Evolutionary conservation across 1,140 invertebrate species (phyloP).

Genomic region (Drosophila lacertosa): DNA sequence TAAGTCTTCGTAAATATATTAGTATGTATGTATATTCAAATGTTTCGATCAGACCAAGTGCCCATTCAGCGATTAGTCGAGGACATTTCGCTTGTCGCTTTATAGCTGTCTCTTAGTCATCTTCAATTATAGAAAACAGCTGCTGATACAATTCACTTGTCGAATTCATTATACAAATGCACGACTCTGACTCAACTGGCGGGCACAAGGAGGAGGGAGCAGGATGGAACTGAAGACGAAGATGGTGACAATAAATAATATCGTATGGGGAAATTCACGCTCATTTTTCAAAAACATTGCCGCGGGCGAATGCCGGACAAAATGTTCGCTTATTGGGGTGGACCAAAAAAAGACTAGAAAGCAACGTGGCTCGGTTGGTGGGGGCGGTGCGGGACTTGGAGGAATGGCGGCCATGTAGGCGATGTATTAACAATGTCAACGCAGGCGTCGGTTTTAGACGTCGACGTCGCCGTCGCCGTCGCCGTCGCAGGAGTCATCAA

Average conservation of each 20-base stretch:
- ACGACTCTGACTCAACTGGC: conserved; percentile 1
- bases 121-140: conserved; percentile 52
- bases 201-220: not conserved
- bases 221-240: not conserved
- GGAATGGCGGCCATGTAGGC: conserved; percentile 13
- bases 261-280: conserved; percentile 65
- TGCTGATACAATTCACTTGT: conserved; percentile 45
- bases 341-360: too few relatives aligned
- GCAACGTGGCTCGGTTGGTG: not conserved
- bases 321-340: not conserved
- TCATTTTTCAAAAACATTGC: conserved; percentile 78
- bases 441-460: conserved; percentile 18
- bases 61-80: too few relatives aligned
- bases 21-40: too few relatives aligned
- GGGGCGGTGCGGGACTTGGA: not conserved
- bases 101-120: conserved; percentile 15
- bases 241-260: conserved; percentile 69
- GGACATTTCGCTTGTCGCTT: too few relatives aligned
- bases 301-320: conserved; percentile 29
- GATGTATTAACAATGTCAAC: conserved; percentile 48
- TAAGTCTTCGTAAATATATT: too few relatives aligned
- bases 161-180: conserved; percentile 71
- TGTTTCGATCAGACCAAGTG: too few relatives aligned
- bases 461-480: not conserved
- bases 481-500: conserved; percentile 54